Percentiles rank a stretch among this genome's conserved stretches.
phyloP scores from a whole-genome alignment of 2,797 vertebrate species.

The Pseudotriccus pelzelni region DNA sequence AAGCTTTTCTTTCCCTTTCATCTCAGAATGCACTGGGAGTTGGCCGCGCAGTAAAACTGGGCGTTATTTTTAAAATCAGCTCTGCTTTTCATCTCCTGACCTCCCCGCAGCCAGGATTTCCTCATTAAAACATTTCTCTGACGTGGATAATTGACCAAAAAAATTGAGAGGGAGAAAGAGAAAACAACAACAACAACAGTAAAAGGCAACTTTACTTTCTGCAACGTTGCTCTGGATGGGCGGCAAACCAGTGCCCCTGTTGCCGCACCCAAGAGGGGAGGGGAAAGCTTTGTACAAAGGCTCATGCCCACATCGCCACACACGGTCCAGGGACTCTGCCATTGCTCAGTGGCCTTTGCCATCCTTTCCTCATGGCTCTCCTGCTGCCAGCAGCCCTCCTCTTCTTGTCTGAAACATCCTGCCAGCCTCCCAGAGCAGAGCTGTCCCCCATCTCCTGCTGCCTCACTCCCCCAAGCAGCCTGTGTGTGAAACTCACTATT shows the following conservation, averaged over 20 bases:
- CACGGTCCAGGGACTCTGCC: neutral
- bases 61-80: conserved; percentile 55
- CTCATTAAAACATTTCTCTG: conserved; percentile 59
- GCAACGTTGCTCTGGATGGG: conserved; percentile 20
- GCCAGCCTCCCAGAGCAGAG: neutral
- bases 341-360: neutral
- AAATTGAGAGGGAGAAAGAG: conserved; percentile 16
- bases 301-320: neutral
- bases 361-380: conserved; percentile 6
- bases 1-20: conserved; percentile 43
- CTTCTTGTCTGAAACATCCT: neutral
- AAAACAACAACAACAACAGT: neutral
- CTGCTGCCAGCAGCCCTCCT: conserved; percentile 51
- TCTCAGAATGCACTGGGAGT: conserved; percentile 36
- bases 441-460: neutral
- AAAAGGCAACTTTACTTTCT: neutral
- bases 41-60: neutral
- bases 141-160: conserved; percentile 12
- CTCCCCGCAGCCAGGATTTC: conserved; percentile 44
- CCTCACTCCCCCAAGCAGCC: neutral
- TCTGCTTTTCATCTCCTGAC: conserved; percentile 47
- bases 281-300: neutral
- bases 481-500: conserved; percentile 1
- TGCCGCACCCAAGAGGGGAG: neutral
- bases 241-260: neutral